Evolutionary conservation across 1,140 invertebrate genomes (phyloP), one percentile per base, ranked within the genome.

Genomic region (Drosophila murphyi): DNA sequence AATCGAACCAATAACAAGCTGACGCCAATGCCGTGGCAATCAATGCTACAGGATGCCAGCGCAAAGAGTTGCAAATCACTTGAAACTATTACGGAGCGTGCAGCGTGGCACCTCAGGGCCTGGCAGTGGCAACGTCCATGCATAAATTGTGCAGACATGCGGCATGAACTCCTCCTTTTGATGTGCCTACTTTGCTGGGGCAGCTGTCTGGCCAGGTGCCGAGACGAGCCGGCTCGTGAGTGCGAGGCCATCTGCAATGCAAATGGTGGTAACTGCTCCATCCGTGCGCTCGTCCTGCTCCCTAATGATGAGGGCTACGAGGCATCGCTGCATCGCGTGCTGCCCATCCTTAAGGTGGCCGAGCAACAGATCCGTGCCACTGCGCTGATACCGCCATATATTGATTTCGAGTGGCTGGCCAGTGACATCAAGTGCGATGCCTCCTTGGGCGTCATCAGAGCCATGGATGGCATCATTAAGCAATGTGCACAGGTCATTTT

Each of bases 401-500:
- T 95, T n/a, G 85, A 93, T 6, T 92, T 96, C 4, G 93, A 93
- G 55, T 95, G 95, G 93, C 82, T 94, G 51, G 92, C 94, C 3
- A 93, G 94, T 65, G 95, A 96, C 83, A 96, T 96, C 78, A 93
- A 93, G 32, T 96, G 96, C 72, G 95, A 96, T 69, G 95, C 95
- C 3, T 95, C 94, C 2, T 94, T 95, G 79, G 95, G 95, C 0
- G 94, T 95, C 32, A 94, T 96, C 39, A 93, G 94, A 3, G 94
- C 95, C 1, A 95, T 96, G 72, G 95, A 96, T 75, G 95, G 95
- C 5, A 95, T 95, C 76, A 94, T 93, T 12, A 92, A 94, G 20
- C 93, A 94, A 72, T 96, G 95, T 91, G 94, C 95, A 0, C 95
- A 96, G 77, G 94, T 96, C 2, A 95, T 96, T 65, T 95, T 97